A percentile compares a stretch with the other conserved stretches of the same genome.
phyloP scores from a whole-genome alignment of 2,113 vertebrate genomes.

The Ailurus styani region DNA sequence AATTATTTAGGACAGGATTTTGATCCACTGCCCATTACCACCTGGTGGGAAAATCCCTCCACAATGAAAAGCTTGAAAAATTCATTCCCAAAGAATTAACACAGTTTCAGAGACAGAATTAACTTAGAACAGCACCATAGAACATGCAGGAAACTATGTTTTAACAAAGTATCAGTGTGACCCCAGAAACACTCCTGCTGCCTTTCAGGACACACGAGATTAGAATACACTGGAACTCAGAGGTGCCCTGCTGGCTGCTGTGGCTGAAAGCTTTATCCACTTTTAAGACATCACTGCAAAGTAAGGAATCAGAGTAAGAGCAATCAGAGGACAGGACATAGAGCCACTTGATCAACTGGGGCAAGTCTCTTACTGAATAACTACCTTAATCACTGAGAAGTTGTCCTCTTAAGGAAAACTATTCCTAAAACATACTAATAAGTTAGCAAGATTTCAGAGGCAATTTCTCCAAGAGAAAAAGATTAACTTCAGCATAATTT shows the following conservation, averaged over 20 bases:
- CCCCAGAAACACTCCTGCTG: background rate
- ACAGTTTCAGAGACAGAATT: constrained; percentile 35
- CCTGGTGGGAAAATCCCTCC: background rate
- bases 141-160: constrained; percentile 46
- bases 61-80: constrained; percentile 50
- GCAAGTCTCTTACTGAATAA: background rate
- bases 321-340: constrained; percentile 24
- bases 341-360: background rate
- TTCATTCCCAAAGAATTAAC: constrained; percentile 44
- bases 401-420: constrained; percentile 54
- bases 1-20: constrained; percentile 28
- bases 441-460: constrained; percentile 40
- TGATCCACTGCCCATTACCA: constrained; percentile 37
- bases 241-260: background rate
- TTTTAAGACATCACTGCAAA: constrained; percentile 25
- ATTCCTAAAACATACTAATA: constrained; percentile 38
- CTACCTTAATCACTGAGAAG: background rate
- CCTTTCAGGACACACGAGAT: constrained; percentile 20
- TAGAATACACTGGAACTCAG: background rate
- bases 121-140: constrained; percentile 66
- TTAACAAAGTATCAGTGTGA: background rate
- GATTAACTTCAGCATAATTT: constrained; percentile 34
- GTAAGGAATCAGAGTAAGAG: constrained; percentile 13
- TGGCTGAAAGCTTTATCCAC: background rate
- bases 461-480: constrained; percentile 42